Percentiles rank a stretch among this genome's conserved stretches.
These are phyloP conservation scores for Acarapis woodi DNA, from an alignment of 1,140 invertebrate genomes.

Conservation along the genomic window DNA sequence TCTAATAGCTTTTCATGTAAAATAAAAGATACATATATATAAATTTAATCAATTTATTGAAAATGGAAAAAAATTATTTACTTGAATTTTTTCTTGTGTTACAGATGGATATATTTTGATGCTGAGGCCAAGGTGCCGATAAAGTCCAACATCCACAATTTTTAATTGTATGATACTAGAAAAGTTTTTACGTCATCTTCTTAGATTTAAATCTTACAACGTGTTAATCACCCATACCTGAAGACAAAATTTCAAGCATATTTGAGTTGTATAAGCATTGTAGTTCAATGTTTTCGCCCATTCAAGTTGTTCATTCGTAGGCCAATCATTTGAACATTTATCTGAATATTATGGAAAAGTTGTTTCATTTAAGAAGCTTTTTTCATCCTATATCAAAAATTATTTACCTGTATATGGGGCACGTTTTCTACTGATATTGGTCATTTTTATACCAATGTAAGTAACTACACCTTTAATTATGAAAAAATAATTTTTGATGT, in stretches of 20 bases:
- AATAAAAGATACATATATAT: neutral
- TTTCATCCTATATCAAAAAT: too few relatives aligned
- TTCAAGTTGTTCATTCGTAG: neutral
- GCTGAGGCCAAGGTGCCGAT: conserved; percentile 5
- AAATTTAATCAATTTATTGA: neutral
- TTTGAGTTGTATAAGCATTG: conserved; percentile 9
- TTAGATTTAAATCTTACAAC: too few relatives aligned
- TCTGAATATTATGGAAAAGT: too few relatives aligned
- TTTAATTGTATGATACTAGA: conserved; percentile 1
- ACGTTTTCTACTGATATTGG: conserved; percentile 9
- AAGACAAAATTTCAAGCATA: conserved; percentile 9
- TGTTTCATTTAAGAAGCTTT: too few relatives aligned
- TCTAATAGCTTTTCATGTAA: neutral
- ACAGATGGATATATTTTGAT: conserved; percentile 1
- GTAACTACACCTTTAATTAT: conserved; percentile 7
- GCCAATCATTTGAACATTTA: conserved; percentile 9
- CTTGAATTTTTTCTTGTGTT: conserved; percentile 4
- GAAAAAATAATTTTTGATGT: neutral
- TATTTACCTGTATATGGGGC: too few relatives aligned
- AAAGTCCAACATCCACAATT: conserved; percentile 7
- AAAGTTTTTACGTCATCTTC: too few relatives aligned
- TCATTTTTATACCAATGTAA: conserved; percentile 9
- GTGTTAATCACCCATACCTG: conserved; percentile 3
- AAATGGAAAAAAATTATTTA: conserved; percentile 2
- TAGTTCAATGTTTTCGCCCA: conserved; percentile 7